Base-by-base conservation (phyloP, 2,797 vertebrate species). In the Iguana delicatissima region DNA sequence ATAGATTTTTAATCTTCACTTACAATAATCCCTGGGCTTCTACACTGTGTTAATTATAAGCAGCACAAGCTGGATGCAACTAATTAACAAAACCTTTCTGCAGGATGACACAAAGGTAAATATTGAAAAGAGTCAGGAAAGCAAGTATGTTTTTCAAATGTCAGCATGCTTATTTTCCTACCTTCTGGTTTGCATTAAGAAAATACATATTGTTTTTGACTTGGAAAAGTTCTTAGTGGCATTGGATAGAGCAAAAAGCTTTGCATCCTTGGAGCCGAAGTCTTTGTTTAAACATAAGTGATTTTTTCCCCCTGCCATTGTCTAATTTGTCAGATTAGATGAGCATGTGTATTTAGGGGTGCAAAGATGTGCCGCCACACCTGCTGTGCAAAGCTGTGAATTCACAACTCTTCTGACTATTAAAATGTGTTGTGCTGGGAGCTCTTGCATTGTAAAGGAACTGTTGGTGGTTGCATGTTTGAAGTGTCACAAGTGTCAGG, bases 401-500 rank as follows among this genome's bases (percentile, higher is more conserved):
- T 97, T 98, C 97, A 97, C 98, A 97, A 97, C 97, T 98, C 97
- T 96, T 96, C 95, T 95, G 96, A 96, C 97, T 97, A 97, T 97
- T 97, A 98, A 98, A 97, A 98, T 97, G 95, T 98, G 97, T 97
- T 97, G 97, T 81, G 92, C 98, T 97, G 87, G 89, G 97, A 97
- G 97, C 96, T 97, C 97, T 96, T 98, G 98, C 98, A 98, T 98
- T 97, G 96, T 95, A 95, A 95, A 92, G 95, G 97, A 98, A 97
- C 98, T 98, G 98, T 98, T 98, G 97, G 98, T 98, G 98, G 98
- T 93, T 97, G 97, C 93, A 92, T 97, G 98, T 98, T 98, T 98
- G 97, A 98, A 98, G 98, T 98, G 98, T 98, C 97, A 97, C 97
- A 98, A 98, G 97, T 98, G 98, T 98, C 98, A 98, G 97, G 97